Evolutionary conservation across 2,113 vertebrate species (phyloP).

Genomic region (Sisor rabdophorus): DNA sequence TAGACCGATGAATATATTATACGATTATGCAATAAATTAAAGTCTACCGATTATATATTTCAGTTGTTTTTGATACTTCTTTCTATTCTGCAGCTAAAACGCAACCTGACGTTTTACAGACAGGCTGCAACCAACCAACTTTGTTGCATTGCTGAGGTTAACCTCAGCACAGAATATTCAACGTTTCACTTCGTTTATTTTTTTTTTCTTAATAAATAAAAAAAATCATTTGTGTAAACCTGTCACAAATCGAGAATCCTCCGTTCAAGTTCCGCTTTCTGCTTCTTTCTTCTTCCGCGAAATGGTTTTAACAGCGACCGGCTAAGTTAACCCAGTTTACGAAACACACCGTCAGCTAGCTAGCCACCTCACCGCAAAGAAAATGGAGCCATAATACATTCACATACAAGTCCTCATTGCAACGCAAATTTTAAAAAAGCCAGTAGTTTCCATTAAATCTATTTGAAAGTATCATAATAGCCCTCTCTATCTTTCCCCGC

Average conservation of each 20-base stretch:
- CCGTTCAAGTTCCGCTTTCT: slow-evolving; percentile 67
- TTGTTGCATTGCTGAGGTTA: slow-evolving; percentile 55
- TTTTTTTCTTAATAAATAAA: background rate
- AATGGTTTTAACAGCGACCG: slow-evolving; percentile 46
- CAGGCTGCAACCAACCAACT: slow-evolving; percentile 61
- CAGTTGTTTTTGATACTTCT: background rate
- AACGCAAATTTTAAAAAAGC: background rate
- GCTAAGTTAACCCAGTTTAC: slow-evolving; percentile 43
- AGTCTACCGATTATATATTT: background rate
- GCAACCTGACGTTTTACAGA: slow-evolving; percentile 60
- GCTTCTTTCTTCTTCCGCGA: slow-evolving; percentile 63
- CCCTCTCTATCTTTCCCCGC: background rate
- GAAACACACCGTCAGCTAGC: slow-evolving; percentile 44
- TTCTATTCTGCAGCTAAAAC: slow-evolving; percentile 13
- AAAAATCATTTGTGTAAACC: slow-evolving; percentile 22
- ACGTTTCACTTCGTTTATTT: background rate
- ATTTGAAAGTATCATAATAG: background rate
- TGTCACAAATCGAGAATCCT: slow-evolving; percentile 9
- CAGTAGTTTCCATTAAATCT: slow-evolving; percentile 1
- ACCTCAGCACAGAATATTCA: background rate
- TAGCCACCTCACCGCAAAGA: slow-evolving; percentile 50
- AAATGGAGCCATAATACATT: slow-evolving; percentile 55
- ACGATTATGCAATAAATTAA: slow-evolving; percentile 53
- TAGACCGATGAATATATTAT: background rate
- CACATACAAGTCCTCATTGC: slow-evolving; percentile 56